phyloP scores from a whole-genome alignment of 2,888 invertebrate genomes.

The Cheilosia impressa region DNA sequence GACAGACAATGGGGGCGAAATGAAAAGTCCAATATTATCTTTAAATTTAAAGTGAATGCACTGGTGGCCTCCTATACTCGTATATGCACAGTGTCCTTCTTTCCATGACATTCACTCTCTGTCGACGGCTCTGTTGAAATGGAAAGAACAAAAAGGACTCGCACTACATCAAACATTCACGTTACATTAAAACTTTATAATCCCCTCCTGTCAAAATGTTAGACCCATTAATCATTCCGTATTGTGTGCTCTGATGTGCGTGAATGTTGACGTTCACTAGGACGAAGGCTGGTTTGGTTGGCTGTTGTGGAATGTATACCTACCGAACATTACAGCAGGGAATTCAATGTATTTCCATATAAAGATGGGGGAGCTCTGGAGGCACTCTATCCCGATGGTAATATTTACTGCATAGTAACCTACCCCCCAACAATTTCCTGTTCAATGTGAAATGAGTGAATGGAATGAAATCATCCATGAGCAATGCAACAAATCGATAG shows the following conservation, averaged over 20 bases:
- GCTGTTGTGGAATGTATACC: conserved; percentile 48
- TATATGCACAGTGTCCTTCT: neutral
- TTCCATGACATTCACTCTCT: conserved; percentile 22
- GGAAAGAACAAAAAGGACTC: conserved; percentile 18
- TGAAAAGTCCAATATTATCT: conserved; percentile 46
- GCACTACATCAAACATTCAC: conserved; percentile 28
- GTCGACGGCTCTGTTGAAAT: conserved; percentile 25
- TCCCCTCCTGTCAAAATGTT: conserved; percentile 56
- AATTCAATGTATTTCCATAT: conserved; percentile 59
- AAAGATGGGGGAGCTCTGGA: conserved; percentile 29
- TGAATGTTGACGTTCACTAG: conserved; percentile 49
- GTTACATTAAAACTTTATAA: conserved; percentile 57
- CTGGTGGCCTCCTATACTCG: neutral
- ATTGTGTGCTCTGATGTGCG: conserved; percentile 57
- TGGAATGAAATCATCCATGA: conserved; percentile 43
- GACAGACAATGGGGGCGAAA: neutral
- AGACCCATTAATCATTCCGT: conserved; percentile 67
- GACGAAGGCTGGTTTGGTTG: conserved; percentile 1
- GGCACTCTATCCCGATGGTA: conserved; percentile 45
- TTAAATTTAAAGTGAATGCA: conserved; percentile 56
- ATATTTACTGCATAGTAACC: conserved; percentile 26
- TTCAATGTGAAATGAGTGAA: conserved; percentile 22
- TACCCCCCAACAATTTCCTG: conserved; percentile 12
- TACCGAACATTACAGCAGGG: conserved; percentile 55
- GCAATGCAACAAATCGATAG: conserved; percentile 65